Conservation (phyloP, 2,113 vertebrate species). For the Siphamia tubifer region DNA sequence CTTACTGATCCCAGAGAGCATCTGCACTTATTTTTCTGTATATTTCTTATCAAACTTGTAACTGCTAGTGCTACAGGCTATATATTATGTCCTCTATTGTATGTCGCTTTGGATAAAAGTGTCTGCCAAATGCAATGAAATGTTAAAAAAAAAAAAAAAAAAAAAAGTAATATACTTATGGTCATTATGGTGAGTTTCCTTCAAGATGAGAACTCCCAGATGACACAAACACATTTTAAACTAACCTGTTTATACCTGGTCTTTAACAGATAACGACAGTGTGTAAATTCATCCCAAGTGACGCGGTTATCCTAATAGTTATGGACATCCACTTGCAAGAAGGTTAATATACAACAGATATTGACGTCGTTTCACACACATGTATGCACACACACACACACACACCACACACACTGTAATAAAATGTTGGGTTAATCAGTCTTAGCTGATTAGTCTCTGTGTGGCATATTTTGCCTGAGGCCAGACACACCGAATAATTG, state of each 20-base stretch:
- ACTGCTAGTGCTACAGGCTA: no score
- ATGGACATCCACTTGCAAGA: conserved; percentile 6
- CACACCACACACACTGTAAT: conserved; percentile 18
- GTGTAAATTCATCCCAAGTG: not conserved
- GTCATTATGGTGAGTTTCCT: not conserved
- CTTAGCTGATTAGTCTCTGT: conserved; percentile 61
- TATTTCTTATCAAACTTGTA: no score
- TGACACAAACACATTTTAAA: not conserved
- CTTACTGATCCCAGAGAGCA: no score
- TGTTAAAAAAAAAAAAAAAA: no score
- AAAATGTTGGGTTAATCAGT: conserved; percentile 61
- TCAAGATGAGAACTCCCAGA: not conserved
- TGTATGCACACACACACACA: not conserved
- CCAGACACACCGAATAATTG: conserved; percentile 72
- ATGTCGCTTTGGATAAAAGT: no score
- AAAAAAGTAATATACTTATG: no score
- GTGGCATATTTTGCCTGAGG: conserved; percentile 63
- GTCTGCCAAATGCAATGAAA: no score
- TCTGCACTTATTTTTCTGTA: no score
- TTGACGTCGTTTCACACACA: not conserved
- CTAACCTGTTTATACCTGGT: not conserved
- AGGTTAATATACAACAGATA: conserved; percentile 4
- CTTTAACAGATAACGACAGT: not conserved
- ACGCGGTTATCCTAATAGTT: conserved; percentile 7
- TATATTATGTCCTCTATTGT: no score